Conservation (phyloP, 2,888 invertebrate genomes). For the Hecatera dysodea region DNA sequence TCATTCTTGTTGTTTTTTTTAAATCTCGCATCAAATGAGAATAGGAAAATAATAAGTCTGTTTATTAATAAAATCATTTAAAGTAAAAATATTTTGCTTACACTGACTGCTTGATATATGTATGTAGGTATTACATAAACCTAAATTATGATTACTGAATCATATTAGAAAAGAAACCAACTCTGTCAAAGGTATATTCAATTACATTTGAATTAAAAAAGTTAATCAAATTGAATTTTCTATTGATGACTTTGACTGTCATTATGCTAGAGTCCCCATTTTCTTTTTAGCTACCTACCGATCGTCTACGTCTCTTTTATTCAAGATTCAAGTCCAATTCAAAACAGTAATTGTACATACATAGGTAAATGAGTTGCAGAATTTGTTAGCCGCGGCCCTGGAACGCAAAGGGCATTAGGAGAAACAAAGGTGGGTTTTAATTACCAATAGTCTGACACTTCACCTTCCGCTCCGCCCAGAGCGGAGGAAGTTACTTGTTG, state of each 20-base stretch:
- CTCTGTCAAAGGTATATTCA: not conserved
- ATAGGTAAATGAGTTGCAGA: too few relatives aligned
- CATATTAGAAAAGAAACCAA: not conserved
- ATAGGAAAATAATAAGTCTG: not conserved
- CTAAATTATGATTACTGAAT: not conserved
- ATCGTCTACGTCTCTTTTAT: not conserved
- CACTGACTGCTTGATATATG: too few relatives aligned
- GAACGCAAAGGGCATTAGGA: too few relatives aligned
- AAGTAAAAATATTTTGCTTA: not conserved
- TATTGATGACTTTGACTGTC: not conserved
- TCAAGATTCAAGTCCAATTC: not conserved
- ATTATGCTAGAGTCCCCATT: not conserved
- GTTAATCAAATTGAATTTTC: not conserved
- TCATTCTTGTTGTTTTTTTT: not conserved
- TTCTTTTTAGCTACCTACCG: not conserved
- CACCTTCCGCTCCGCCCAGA: too few relatives aligned
- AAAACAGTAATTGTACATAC: too few relatives aligned
- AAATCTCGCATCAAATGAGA: not conserved
- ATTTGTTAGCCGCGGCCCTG: too few relatives aligned
- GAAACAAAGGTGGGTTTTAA: too few relatives aligned
- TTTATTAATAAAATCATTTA: not conserved
- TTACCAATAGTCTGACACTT: too few relatives aligned
- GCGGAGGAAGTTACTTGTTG: too few relatives aligned
- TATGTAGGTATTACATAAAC: not conserved
- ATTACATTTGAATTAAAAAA: not conserved